phyloP scores from a whole-genome alignment of 2,888 invertebrate genomes.

The Stegophylla sp. region DNA sequence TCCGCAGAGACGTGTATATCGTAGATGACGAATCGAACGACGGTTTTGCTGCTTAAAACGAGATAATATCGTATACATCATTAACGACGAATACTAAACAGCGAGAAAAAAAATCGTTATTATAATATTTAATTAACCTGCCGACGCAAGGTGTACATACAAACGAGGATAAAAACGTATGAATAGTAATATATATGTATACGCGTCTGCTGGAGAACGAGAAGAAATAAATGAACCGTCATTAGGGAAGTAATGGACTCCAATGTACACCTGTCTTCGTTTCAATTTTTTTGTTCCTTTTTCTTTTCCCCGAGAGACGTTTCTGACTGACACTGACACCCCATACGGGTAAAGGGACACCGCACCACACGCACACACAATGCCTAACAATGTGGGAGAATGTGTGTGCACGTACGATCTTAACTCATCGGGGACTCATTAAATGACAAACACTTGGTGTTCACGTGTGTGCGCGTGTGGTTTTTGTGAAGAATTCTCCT shows the following conservation, averaged over 20 bases:
- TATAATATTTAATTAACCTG: no score
- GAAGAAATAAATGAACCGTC: slow-evolving; percentile 25
- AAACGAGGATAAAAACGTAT: no score
- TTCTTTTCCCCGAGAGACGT: neutral
- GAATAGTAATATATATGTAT: slow-evolving; percentile 10
- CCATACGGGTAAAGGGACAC: slow-evolving; percentile 18
- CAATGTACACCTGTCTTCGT: slow-evolving; percentile 47
- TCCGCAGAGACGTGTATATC: neutral
- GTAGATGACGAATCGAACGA: no score
- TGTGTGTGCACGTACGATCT: slow-evolving; percentile 2
- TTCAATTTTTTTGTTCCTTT: neutral
- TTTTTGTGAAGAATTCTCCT: slow-evolving; percentile 8
- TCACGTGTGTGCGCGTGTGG: slow-evolving; percentile 44
- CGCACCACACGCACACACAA: slow-evolving; percentile 7
- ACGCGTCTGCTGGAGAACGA: slow-evolving; percentile 3
- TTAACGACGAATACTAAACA: no score
- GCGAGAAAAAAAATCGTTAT: no score
- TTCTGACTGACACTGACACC: slow-evolving; percentile 42
- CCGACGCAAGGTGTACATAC: no score
- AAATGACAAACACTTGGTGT: slow-evolving; percentile 49
- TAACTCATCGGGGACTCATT: slow-evolving; percentile 38
- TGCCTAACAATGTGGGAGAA: slow-evolving; percentile 24
- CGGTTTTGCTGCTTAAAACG: no score
- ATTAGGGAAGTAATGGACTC: slow-evolving; percentile 31
- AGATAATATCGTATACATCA: neutral